Conservation (phyloP, 1,140 invertebrate genomes). For the Macrobrachium nipponense region DNA sequence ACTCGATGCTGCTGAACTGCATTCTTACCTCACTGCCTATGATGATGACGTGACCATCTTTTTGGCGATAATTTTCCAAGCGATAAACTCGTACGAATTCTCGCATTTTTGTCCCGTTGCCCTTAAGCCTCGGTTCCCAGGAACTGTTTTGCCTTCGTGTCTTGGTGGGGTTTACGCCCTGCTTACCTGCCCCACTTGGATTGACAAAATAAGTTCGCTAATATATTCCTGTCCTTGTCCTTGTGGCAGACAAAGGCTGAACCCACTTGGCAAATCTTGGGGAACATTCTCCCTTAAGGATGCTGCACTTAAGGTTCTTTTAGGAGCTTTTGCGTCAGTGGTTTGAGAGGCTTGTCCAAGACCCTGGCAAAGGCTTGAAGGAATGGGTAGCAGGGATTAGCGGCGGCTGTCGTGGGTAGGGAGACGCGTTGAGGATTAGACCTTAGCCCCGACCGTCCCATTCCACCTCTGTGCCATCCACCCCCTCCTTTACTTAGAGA, state of each 20-base stretch:
- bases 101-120: background rate
- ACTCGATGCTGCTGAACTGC: background rate
- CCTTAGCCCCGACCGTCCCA: background rate
- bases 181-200: constrained; percentile 15
- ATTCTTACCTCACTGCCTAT: constrained; percentile 15
- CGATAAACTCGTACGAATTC: constrained; percentile 7
- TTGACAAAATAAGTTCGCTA: constrained; percentile 51
- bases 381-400: constrained; percentile 41
- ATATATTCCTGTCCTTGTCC: constrained; percentile 44
- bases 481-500: background rate
- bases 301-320: background rate
- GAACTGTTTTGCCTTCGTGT: background rate
- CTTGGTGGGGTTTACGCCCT: background rate
- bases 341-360: background rate
- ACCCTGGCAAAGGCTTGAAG: constrained; percentile 31
- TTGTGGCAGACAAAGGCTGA: background rate
- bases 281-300: background rate
- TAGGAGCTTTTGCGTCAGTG: background rate
- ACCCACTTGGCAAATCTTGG: background rate
- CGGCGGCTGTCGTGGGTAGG: constrained; percentile 17
- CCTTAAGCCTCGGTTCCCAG: background rate
- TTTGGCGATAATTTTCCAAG: constrained; percentile 14
- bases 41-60: constrained; percentile 28
- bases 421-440: constrained; percentile 32
- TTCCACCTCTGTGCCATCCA: background rate